These are phyloP conservation scores for Chlorops oryzae DNA, from an alignment of 1,140 invertebrate genomes.

Conservation along the genomic window DNA sequence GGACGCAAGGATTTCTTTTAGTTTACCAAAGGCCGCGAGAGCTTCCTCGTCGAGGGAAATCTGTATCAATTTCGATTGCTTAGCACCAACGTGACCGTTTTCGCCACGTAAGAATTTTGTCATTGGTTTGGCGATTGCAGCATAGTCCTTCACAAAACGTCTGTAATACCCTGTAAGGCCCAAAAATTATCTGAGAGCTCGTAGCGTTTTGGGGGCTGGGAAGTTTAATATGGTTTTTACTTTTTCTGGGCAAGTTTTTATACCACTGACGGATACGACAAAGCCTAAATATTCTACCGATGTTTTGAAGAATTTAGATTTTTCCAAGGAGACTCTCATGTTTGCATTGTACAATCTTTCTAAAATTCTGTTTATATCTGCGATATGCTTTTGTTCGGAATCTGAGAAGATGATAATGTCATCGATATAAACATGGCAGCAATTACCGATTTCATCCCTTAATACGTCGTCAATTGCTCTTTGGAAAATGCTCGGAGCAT, in stretches of 20 bases:
- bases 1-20: constrained; percentile 44
- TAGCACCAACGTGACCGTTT: constrained; percentile 10
- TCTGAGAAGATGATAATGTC: constrained; percentile 14
- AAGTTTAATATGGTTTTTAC: constrained; percentile 20
- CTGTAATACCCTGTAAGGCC: constrained; percentile 17
- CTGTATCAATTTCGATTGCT: constrained; percentile 10
- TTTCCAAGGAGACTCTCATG: constrained; percentile 48
- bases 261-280: constrained; percentile 11
- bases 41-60: constrained; percentile 8
- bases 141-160: constrained; percentile 16
- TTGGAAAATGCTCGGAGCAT: constrained; percentile 14
- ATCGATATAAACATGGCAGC: constrained; percentile 11
- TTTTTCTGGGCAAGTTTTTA: constrained; percentile 19
- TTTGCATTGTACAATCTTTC: constrained; percentile 29
- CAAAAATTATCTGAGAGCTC: constrained; percentile 14
- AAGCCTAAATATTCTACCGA: constrained; percentile 19
- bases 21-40: constrained; percentile 38
- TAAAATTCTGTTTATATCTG: constrained; percentile 9
- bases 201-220: constrained; percentile 10
- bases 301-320: constrained; percentile 44
- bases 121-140: constrained; percentile 12
- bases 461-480: constrained; percentile 7
- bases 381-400: constrained; percentile 2
- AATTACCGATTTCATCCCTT: constrained; percentile 6
- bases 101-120: constrained; percentile 9